Percentiles rank a stretch among this genome's conserved stretches.
These are phyloP conservation scores for Parapsyche elsis DNA, from an alignment of 1,140 invertebrate genomes.

Conservation along the genomic window DNA sequence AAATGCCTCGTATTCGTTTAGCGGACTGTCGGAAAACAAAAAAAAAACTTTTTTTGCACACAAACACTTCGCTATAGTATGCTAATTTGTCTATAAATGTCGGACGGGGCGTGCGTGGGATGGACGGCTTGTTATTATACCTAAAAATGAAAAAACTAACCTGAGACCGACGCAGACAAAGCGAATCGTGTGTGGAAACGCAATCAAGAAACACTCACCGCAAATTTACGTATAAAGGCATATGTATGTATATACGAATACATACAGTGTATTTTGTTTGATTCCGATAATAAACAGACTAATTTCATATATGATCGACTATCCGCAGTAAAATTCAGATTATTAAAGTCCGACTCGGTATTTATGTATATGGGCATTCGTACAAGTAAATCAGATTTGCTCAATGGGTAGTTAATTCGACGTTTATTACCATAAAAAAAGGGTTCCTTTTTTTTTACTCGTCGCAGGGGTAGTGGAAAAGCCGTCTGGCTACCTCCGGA, in stretches of 20 bases:
- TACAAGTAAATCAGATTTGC: constrained; percentile 9
- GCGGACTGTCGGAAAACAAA: background rate
- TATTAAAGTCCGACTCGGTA: background rate
- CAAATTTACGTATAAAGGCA: background rate
- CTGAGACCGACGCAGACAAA: background rate
- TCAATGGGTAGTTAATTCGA: constrained; percentile 13
- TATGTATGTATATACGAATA: no score
- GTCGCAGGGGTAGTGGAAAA: background rate
- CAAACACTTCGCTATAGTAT: background rate
- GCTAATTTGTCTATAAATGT: constrained; percentile 1
- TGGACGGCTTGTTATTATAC: background rate
- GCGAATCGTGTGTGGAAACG: background rate
- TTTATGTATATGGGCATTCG: background rate
- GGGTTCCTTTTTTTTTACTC: background rate
- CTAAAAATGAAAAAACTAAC: background rate
- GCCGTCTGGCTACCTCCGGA: background rate
- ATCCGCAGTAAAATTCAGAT: background rate
- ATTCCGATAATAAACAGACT: background rate
- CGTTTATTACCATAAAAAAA: constrained; percentile 30
- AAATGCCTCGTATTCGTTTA: no score
- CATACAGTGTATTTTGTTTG: background rate
- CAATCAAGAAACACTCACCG: background rate
- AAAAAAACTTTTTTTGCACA: background rate
- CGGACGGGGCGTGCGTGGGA: background rate
- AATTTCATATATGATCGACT: no score